Evolutionary conservation across 1,140 invertebrate species (phyloP), one percentile per base, ranked within the genome.

Genomic region (Drosophila murphyi): DNA sequence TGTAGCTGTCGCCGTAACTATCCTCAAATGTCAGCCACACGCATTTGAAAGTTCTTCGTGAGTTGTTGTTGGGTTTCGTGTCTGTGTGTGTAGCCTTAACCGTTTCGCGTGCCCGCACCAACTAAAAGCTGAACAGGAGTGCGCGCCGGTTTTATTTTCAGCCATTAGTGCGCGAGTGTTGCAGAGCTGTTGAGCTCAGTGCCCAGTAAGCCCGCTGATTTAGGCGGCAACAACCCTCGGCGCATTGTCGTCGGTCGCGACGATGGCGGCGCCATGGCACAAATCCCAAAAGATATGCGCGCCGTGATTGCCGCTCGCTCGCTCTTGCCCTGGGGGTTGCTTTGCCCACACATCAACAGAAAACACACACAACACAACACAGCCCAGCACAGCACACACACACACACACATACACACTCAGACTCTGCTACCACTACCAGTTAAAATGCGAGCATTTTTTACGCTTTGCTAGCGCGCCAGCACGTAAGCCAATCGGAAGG

Each of bases 261-360:
- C 65, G 81, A 79, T 89, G 90, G 67, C 80, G 90, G 90, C 90
- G 90, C 90, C 90, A 91, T 91, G 61, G n/a, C 78, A 64, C 78
- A 91, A 91, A 91, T 91, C 90, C 86, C 86, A 90, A 78, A 69
- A 89, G 85, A 89, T 89, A 89, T 85, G 85, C 83, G 85, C 76
- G 76, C 76, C 31, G 77, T 89, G 85, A 89, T 89, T 89, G 80
- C 62, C 71, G 74, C 63, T 64, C 71, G 74, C 63, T 64, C 43
- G 65, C 55, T 34, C 52, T 47, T 32, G 35, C 34, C 64, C 64
- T 56, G 75, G 75, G 85, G 85, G 85, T 89, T 82, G 85, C 85
- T 77, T 80, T 63, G 10, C 48, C n/a, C 65, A 74, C 71, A 63
- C 51, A 61, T n/a, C 57, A 48, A 47, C 57, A 72, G n/a, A 54